Conservation (phyloP, 2,797 vertebrate species). For the Hafferia zeledoni region DNA sequence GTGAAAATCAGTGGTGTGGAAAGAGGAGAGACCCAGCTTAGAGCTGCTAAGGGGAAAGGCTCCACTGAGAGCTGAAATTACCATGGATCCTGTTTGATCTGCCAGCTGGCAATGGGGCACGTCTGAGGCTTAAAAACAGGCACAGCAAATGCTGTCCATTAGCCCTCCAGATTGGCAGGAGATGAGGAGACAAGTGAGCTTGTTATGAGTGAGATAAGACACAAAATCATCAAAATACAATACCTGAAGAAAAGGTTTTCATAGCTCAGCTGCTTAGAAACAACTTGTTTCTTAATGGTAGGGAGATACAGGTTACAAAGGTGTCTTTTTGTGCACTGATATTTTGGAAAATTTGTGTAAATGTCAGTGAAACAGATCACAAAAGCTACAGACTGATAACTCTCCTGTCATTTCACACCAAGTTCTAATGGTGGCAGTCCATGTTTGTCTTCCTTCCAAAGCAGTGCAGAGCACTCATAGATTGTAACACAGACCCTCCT, state of each 20-base stretch:
- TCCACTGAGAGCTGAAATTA: not conserved
- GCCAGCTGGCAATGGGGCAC: not conserved
- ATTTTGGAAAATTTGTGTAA: not conserved
- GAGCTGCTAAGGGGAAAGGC: not conserved
- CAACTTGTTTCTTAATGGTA: not conserved
- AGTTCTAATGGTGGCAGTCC: not conserved
- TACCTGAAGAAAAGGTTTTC: not conserved
- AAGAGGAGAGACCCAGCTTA: not conserved
- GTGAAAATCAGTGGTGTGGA: not conserved
- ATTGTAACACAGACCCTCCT: not conserved
- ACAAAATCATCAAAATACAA: not conserved
- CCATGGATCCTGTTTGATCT: not conserved
- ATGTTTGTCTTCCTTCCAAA: not conserved
- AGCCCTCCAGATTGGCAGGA: not conserved
- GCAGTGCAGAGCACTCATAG: not conserved
- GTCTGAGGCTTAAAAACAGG: slow-evolving; percentile 7
- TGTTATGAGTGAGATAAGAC: not conserved
- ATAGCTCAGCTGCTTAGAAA: not conserved
- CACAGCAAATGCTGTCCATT: not conserved
- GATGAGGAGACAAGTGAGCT: not conserved
- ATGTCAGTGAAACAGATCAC: not conserved
- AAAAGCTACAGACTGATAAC: not conserved
- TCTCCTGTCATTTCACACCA: not conserved
- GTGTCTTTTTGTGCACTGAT: not conserved
- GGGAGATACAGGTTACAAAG: not conserved